phyloP scores from a whole-genome alignment of 2,797 vertebrate genomes.

The Notolepis coatsorum region DNA sequence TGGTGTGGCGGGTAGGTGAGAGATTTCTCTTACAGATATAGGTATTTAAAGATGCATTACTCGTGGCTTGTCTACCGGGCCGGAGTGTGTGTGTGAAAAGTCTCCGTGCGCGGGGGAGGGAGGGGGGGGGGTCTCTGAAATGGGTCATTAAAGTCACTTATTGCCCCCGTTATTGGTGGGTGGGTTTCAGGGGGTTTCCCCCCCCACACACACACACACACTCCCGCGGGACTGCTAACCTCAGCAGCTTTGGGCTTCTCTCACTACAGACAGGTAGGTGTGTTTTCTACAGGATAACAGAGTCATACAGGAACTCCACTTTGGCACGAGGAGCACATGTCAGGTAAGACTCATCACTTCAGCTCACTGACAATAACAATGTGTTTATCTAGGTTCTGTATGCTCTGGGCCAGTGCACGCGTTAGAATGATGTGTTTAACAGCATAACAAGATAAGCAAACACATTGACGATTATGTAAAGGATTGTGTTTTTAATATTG shows the following conservation, averaged over 20 bases:
- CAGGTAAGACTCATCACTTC: conserved; percentile 58
- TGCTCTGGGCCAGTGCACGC: not conserved
- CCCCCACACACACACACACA: too few species aligned
- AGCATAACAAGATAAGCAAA: not conserved
- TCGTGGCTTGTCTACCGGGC: conserved; percentile 19
- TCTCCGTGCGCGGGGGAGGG: conserved; percentile 37
- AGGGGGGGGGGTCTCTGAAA: conserved; percentile 34
- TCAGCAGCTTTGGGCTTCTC: conserved; percentile 4
- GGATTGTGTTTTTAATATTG: too few species aligned
- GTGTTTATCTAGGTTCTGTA: not conserved
- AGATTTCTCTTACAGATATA: conserved; percentile 66
- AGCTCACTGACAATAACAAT: not conserved
- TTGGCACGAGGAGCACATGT: conserved; percentile 23
- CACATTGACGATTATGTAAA: not conserved
- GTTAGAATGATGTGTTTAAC: not conserved
- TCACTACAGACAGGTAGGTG: conserved; percentile 21
- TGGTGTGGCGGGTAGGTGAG: conserved; percentile 68
- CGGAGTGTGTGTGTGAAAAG: conserved; percentile 64
- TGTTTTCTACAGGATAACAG: conserved; percentile 32
- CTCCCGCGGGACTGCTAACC: conserved; percentile 27
- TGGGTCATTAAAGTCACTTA: conserved; percentile 48
- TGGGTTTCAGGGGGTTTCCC: conserved; percentile 48
- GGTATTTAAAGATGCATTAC: conserved; percentile 62
- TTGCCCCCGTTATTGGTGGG: not conserved
- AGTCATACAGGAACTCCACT: conserved; percentile 28